A percentile compares a stretch with the other conserved stretches of the same genome.
Evolutionary conservation across 64 coral and sea anemone genomes (phyloP).

Genomic region (Montipora efflorescens): DNA sequence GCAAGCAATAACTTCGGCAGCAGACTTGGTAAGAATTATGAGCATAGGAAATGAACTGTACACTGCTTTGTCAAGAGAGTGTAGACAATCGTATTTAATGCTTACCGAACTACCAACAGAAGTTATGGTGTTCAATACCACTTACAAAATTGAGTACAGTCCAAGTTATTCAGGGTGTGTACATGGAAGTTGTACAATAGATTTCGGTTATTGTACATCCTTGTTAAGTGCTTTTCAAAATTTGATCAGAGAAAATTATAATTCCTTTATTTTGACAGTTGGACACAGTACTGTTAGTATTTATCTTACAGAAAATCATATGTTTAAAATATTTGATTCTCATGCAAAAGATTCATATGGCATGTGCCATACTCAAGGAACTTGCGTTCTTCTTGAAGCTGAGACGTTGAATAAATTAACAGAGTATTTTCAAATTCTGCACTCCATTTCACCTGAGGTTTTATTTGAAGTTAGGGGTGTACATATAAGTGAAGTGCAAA

Average conservation of each 20-base stretch:
- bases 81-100: conserved; percentile 58
- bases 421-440: conserved; percentile 68
- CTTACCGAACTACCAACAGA: conserved; percentile 55
- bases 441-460: background rate
- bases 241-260: conserved; percentile 63
- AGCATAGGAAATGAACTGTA: too few species aligned
- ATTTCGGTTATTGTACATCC: background rate
- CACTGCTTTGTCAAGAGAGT: too few species aligned
- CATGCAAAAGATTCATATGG: conserved; percentile 55
- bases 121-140: conserved; percentile 31
- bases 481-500: background rate
- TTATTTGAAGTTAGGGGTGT: background rate
- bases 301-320: conserved; percentile 31
- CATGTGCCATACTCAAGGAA: conserved; percentile 61
- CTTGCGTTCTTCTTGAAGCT: conserved; percentile 66
- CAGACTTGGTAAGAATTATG: too few species aligned
- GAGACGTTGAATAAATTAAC: conserved; percentile 42
- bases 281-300: conserved; percentile 54
- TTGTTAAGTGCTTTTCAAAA: conserved; percentile 58
- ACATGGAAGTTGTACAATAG: conserved; percentile 12
- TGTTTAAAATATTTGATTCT: conserved; percentile 51
- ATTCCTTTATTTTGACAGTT: conserved; percentile 75
- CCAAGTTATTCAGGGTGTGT: conserved; percentile 73
- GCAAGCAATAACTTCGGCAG: too few species aligned
- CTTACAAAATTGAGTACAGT: conserved; percentile 59